Conservation (phyloP, 2,113 vertebrate genomes). For the Larimichthys crocea region DNA sequence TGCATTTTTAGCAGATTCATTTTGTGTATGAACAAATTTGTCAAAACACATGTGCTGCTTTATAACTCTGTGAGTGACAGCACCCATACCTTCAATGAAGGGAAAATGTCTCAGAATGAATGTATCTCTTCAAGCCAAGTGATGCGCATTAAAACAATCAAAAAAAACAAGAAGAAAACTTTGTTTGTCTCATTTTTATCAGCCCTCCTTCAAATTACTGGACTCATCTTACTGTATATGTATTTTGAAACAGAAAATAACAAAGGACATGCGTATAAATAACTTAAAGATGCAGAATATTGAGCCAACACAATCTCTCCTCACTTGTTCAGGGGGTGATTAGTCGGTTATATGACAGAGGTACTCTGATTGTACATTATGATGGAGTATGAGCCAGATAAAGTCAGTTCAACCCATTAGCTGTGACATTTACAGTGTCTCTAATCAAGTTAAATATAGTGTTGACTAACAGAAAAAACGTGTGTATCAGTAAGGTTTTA, state of each 20-base stretch:
- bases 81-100: conserved; percentile 71
- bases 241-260: not conserved
- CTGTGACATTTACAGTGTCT: not conserved
- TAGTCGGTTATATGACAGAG: not conserved
- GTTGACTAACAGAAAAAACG: not conserved
- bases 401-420: not conserved
- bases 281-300: not conserved
- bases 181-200: not conserved
- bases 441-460: not conserved
- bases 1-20: conserved; percentile 59
- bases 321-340: not conserved
- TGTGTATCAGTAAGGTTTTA: not conserved
- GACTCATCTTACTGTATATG: not conserved
- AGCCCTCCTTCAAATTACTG: not conserved
- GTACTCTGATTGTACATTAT: not conserved
- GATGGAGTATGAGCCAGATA: no score
- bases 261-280: not conserved
- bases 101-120: conserved; percentile 61
- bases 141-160: conserved; percentile 82
- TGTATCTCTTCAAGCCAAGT: conserved; percentile 80
- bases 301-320: not conserved
- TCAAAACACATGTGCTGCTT: conserved; percentile 58
- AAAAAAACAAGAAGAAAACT: conserved; percentile 52
- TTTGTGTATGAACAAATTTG: conserved; percentile 7
- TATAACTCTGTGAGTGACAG: conserved; percentile 68